Evolutionary conservation across 1,140 invertebrate species (phyloP).

Genomic region (Bombus soroeensis): DNA sequence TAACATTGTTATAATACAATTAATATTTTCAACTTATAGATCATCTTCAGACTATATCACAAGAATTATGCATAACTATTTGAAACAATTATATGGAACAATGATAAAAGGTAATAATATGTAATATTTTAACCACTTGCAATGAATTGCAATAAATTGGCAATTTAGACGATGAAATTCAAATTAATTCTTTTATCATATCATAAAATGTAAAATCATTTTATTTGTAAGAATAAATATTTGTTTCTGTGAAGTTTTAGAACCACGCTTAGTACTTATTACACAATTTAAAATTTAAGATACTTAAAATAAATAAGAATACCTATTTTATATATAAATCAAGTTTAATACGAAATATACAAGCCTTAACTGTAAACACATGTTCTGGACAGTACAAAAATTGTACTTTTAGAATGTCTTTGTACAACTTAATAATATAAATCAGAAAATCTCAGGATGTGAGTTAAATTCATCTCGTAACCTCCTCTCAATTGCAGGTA

Average conservation of each 20-base stretch:
- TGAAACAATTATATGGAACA: too few species aligned
- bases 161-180: not conserved
- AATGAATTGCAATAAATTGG: not conserved
- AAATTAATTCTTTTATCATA: too few species aligned
- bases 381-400: not conserved
- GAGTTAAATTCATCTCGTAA: constrained; percentile 75
- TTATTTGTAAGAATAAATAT: not conserved
- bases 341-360: not conserved
- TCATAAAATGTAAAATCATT: not conserved
- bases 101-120: too few species aligned
- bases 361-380: not conserved
- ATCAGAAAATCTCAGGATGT: constrained; percentile 31
- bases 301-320: not conserved
- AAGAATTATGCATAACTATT: too few species aligned
- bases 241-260: too few species aligned
- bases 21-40: not conserved
- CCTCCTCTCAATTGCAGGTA: constrained; percentile 75
- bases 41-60: not conserved
- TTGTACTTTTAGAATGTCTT: not conserved
- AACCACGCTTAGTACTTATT: too few species aligned
- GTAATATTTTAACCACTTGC: not conserved
- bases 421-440: constrained; percentile 56
- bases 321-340: not conserved
- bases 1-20: not conserved
- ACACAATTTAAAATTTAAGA: not conserved